A percentile compares a stretch with the other conserved stretches of the same genome.
These are phyloP conservation scores for Aphrophora alni DNA, from an alignment of 2,888 invertebrate species.

Conservation along the genomic window DNA sequence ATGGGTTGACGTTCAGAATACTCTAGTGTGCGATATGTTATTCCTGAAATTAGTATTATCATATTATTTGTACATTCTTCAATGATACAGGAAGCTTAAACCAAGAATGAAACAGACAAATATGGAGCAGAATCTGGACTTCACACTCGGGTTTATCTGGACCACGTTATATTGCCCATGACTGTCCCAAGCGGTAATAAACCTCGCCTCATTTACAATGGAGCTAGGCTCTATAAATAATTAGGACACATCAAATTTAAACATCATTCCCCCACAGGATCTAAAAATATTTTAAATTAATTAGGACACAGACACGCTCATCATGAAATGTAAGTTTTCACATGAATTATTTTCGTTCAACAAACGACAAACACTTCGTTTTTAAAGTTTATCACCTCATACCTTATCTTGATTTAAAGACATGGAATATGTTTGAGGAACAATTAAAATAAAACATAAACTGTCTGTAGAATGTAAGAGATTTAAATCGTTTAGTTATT, in stretches of 20 bases:
- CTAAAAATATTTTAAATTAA: background rate
- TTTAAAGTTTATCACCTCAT: background rate
- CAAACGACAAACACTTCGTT: background rate
- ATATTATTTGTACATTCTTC: no score
- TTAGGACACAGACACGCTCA: background rate
- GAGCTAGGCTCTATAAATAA: constrained; percentile 9
- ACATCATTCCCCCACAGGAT: background rate
- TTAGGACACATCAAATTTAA: background rate
- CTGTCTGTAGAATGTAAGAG: no score
- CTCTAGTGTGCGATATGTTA: no score
- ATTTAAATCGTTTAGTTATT: no score
- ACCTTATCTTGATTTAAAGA: background rate
- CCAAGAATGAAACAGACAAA: no score
- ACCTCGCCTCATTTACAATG: constrained; percentile 1
- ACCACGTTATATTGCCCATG: background rate
- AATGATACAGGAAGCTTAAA: no score
- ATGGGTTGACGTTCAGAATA: no score
- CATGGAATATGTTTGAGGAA: no score
- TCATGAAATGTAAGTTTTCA: background rate
- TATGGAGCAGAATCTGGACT: no score
- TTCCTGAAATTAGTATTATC: no score
- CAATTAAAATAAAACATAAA: no score
- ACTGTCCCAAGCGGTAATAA: background rate
- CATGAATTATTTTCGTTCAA: background rate
- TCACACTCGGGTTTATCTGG: background rate